Evolutionary conservation across 2,888 invertebrate species (phyloP).

Genomic region (Ectobius pallidus): DNA sequence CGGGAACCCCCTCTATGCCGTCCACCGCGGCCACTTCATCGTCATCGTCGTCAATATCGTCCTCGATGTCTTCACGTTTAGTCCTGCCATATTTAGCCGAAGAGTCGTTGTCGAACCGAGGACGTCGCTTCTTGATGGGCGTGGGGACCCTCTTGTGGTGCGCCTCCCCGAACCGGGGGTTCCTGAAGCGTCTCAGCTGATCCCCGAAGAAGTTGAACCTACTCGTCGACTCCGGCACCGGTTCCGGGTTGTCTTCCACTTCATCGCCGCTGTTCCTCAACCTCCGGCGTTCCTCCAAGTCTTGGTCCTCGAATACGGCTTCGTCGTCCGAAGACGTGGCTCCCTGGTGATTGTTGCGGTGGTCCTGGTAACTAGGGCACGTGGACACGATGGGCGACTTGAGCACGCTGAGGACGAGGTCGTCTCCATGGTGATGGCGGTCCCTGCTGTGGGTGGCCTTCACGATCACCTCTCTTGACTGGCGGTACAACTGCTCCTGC

Average conservation of each 20-base stretch:
- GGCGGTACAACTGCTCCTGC: constrained; percentile 66
- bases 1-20: constrained; percentile 51
- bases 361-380: background rate
- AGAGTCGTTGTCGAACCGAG: constrained; percentile 44
- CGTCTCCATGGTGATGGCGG: constrained; percentile 53
- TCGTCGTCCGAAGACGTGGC: constrained; percentile 30
- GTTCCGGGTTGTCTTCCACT: constrained; percentile 11
- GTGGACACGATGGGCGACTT: constrained; percentile 59
- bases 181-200: constrained; percentile 57
- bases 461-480: constrained; percentile 62
- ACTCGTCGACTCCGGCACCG: constrained; percentile 23
- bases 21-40: constrained; percentile 52
- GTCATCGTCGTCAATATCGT: constrained; percentile 51
- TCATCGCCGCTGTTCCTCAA: constrained; percentile 1
- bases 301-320: constrained; percentile 29
- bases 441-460: constrained; percentile 13
- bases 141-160: constrained; percentile 66
- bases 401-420: constrained; percentile 65
- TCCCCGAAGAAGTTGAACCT: constrained; percentile 42
- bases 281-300: constrained; percentile 29
- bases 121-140: constrained; percentile 58
- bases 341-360: constrained; percentile 12
- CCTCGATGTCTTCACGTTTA: constrained; percentile 49
- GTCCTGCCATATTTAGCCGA: constrained; percentile 47
- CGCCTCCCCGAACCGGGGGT: constrained; percentile 60